These are phyloP conservation scores for Nipponacmea schrenckii DNA, from an alignment of 2,888 invertebrate genomes.

Conservation along the genomic window DNA sequence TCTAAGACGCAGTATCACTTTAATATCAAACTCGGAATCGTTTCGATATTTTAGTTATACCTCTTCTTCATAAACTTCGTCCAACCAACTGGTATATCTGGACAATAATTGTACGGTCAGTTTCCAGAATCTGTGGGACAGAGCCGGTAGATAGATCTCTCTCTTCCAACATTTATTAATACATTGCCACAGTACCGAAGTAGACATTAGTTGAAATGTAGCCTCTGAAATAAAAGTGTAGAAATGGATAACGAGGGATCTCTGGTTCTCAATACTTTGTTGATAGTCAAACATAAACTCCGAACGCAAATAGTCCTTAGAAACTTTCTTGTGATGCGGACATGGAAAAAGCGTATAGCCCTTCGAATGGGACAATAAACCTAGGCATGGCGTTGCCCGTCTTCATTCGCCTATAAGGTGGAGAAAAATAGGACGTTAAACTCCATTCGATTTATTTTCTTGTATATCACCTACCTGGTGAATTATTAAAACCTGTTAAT, in stretches of 20 bases:
- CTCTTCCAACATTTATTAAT: slow-evolving; percentile 79
- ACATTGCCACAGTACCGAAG: slow-evolving; percentile 71
- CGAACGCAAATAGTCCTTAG: no score
- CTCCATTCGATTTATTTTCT: neutral
- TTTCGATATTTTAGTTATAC: no score
- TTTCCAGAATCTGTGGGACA: slow-evolving; percentile 79
- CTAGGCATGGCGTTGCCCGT: no score
- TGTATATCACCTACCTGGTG: slow-evolving; percentile 41
- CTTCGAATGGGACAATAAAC: no score
- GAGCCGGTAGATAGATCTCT: slow-evolving; percentile 81
- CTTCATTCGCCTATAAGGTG: slow-evolving; percentile 16
- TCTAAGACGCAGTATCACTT: no score
- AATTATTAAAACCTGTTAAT: slow-evolving; percentile 59
- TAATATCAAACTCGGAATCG: no score
- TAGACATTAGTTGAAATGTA: slow-evolving; percentile 62
- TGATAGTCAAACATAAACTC: no score
- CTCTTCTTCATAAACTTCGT: slow-evolving; percentile 57
- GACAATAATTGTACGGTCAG: slow-evolving; percentile 85
- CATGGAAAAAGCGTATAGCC: no score
- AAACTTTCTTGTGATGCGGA: no score
- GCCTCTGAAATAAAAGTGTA: slow-evolving; percentile 29
- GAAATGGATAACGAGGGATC: neutral
- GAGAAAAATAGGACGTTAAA: neutral
- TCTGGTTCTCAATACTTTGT: no score
- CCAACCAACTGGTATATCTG: slow-evolving; percentile 79